These are phyloP conservation scores for Solenopsis invicta DNA, from an alignment of 1,140 invertebrate genomes.

Conservation along the genomic window DNA sequence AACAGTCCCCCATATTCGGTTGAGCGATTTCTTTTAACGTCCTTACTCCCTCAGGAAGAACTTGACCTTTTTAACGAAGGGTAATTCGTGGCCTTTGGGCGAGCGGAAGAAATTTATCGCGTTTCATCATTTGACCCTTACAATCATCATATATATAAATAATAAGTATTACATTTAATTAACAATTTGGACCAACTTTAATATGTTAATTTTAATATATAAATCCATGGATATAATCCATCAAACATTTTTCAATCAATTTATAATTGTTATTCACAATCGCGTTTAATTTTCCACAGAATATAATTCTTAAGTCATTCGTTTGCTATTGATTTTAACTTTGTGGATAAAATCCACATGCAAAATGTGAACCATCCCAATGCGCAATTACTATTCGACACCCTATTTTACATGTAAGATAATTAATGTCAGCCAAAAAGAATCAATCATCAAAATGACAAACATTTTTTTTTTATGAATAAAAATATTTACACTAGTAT, in stretches of 20 bases:
- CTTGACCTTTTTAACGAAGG: constrained; percentile 42
- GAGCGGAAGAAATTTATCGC: constrained; percentile 50
- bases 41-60: background rate
- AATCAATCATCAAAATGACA: background rate
- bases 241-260: background rate
- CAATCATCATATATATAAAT: background rate
- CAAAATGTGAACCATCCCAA: background rate
- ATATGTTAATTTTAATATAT: background rate
- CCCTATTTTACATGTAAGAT: background rate
- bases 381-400: background rate
- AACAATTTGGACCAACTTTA: background rate
- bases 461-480: constrained; percentile 29
- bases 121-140: background rate
- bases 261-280: background rate
- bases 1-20: constrained; percentile 28
- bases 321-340: constrained; percentile 1
- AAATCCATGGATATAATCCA: background rate
- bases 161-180: constrained; percentile 10
- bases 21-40: constrained; percentile 18
- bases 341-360: background rate
- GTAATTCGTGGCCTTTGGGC: constrained; percentile 49
- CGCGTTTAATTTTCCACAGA: background rate
- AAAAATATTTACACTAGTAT: constrained; percentile 53
- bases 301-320: background rate
- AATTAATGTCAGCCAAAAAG: background rate